Conservation (phyloP, 2,113 vertebrate genomes). For the Synchiropus splendidus region DNA sequence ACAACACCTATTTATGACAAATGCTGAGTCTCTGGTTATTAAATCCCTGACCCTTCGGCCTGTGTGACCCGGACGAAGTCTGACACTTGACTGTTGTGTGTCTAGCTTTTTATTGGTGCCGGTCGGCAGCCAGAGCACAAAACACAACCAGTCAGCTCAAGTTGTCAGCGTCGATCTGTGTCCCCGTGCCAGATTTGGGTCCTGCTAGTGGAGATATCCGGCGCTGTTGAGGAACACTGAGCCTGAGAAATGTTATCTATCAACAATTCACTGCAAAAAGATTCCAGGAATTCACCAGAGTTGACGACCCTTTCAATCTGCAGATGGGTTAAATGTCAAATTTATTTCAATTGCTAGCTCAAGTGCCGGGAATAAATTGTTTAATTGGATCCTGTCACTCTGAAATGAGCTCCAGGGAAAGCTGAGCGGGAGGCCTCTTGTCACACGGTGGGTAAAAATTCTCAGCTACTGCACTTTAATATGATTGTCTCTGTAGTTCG, state of each 20-base stretch:
- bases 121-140: constrained; percentile 26
- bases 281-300: too few relatives aligned
- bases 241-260: too few relatives aligned
- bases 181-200: constrained; percentile 5
- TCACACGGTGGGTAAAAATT: not conserved
- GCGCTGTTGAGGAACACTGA: constrained; percentile 11
- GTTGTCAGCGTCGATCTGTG: constrained; percentile 36
- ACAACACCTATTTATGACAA: constrained; percentile 9
- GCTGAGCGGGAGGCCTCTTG: constrained; percentile 15
- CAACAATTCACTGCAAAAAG: too few relatives aligned
- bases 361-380: not conserved
- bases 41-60: constrained; percentile 12
- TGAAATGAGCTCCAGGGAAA: constrained; percentile 8
- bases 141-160: constrained; percentile 12
- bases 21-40: constrained; percentile 14
- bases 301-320: not conserved
- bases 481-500: too few relatives aligned
- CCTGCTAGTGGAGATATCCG: constrained; percentile 24
- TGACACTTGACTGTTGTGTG: constrained; percentile 21
- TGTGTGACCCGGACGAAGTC: constrained; percentile 6
- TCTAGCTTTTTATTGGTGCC: constrained; percentile 25
- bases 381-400: constrained; percentile 8
- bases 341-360: not conserved
- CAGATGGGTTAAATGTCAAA: not conserved
- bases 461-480: too few relatives aligned